phyloP scores from a whole-genome alignment of 2,113 vertebrate genomes.

The Picathartes gymnocephalus region DNA sequence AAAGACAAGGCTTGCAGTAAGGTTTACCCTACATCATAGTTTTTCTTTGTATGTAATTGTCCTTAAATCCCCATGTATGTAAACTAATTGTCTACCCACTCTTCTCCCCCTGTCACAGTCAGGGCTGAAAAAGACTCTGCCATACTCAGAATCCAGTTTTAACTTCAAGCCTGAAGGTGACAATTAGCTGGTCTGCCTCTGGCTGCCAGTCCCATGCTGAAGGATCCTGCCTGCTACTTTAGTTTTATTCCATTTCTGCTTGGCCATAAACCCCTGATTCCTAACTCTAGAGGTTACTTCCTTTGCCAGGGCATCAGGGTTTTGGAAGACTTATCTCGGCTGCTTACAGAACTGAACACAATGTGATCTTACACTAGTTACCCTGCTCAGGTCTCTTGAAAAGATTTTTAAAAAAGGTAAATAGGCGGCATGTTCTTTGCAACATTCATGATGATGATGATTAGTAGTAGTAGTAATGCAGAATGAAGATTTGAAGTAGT shows the following conservation, averaged over 20 bases:
- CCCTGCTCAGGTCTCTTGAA: neutral
- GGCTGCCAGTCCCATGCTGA: neutral
- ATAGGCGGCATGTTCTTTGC: neutral
- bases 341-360: neutral
- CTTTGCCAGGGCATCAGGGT: neutral
- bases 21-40: neutral
- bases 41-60: neutral
- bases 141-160: neutral
- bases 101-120: neutral
- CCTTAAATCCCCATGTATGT: neutral
- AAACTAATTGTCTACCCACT: neutral
- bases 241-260: neutral
- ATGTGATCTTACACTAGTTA: neutral
- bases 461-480: neutral
- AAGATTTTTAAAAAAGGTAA: neutral
- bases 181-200: neutral
- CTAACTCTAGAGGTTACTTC: neutral
- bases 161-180: neutral
- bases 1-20: neutral
- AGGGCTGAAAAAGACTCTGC: neutral
- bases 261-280: neutral
- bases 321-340: neutral
- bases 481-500: neutral
- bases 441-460: neutral
- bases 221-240: neutral